phyloP scores from a whole-genome alignment of 2,797 vertebrate species.

The Oceanodroma leucorhoa region DNA sequence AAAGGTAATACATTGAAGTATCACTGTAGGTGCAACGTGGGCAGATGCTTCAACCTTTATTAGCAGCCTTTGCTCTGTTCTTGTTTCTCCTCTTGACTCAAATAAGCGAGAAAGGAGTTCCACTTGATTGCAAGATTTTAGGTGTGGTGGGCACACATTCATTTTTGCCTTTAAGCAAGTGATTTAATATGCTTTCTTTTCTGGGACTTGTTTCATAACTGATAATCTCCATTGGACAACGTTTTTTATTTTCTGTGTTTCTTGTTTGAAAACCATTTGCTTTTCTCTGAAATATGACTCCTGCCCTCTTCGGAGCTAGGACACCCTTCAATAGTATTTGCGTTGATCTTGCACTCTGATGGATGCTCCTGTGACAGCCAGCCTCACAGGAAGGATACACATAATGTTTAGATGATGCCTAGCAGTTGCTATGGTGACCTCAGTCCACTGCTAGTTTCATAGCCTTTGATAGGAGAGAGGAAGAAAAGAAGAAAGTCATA shows the following conservation, averaged over 20 bases:
- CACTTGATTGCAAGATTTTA: background rate
- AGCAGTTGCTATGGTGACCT: conserved; percentile 62
- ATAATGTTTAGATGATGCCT: background rate
- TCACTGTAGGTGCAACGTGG: background rate
- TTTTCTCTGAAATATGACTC: background rate
- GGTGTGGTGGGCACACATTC: background rate
- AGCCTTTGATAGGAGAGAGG: background rate
- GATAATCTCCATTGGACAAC: accelerated
- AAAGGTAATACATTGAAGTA: background rate
- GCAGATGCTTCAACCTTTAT: background rate
- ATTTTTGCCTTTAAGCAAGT: background rate
- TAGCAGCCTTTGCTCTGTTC: background rate
- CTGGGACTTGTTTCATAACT: background rate
- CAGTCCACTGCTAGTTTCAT: background rate
- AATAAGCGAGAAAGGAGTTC: background rate
- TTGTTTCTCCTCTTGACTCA: background rate
- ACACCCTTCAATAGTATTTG: background rate
- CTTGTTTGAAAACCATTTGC: background rate
- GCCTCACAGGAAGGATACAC: background rate
- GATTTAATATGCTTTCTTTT: background rate
- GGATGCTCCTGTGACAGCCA: background rate
- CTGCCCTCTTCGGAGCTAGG: background rate
- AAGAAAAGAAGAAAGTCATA: background rate
- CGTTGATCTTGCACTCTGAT: background rate
- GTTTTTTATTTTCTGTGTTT: background rate